Base-by-base conservation (phyloP, 1,140 invertebrate genomes). In the Akabosia matsudoensis region DNA sequence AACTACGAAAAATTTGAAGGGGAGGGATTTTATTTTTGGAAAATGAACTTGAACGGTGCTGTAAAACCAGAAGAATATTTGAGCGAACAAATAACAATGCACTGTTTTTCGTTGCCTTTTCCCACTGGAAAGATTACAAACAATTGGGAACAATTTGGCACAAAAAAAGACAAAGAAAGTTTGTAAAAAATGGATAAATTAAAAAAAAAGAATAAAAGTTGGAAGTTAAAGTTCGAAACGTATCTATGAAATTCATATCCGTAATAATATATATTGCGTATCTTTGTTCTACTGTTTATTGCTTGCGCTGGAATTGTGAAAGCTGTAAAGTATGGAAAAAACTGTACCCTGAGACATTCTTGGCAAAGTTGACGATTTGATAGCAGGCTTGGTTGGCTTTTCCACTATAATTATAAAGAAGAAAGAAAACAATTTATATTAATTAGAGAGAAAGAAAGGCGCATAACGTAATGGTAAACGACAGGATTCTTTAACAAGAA, bases 301-400 rank as follows among this genome's bases (percentile, higher is more conserved):
- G 22, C 13, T 24, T 64, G 13, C 13, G 10, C 7, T 64, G 24
- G 18, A 10, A 28, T 64, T 13, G 22, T 13, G 26, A 28, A 14
- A n/a, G 61, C 24, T 64, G 18, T 64, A 28, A 64, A 64, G 10
- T 22, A 22, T n/a, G n/a, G n/a, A n/a, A n/a, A n/a, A n/a, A n/a
- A n/a, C n/a, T 83, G 75, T 93, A 95, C 93, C 93, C 93, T 95
- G 93, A 79, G 93, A 94, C 84, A 92, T 94, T 88, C 93, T 89
- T 83, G 93, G 93, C 85, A 96, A 90, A 83, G 93, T 95, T 82
- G 93, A 95, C 83, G 93, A 94, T 89, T 96, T 96, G 87, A 96
- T 95, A 85, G 94, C 94, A 85, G 94, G 93, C 90, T 95, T 96
- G 84, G 93, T 90, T 84, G 94, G 93, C 88, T 95, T 95, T 70